Conservation (phyloP, 2,888 invertebrate genomes). For the Drosophila lacicola region DNA sequence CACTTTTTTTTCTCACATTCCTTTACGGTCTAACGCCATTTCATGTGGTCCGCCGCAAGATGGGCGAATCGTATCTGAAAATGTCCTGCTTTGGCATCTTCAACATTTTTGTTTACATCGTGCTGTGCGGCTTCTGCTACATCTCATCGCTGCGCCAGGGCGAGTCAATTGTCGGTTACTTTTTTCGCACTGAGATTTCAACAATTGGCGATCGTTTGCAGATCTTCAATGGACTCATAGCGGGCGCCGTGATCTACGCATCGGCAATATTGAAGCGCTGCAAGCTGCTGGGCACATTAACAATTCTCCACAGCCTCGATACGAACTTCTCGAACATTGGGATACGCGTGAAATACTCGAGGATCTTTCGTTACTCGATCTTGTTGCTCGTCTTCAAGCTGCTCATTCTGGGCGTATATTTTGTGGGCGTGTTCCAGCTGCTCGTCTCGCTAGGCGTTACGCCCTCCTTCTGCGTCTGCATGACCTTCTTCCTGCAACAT, state of each 20-base stretch:
- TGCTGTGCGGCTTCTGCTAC: slow-evolving; percentile 68
- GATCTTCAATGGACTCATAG: slow-evolving; percentile 81
- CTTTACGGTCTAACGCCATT: slow-evolving; percentile 83
- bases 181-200: slow-evolving; percentile 83
- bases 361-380: slow-evolving; percentile 81
- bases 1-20: slow-evolving; percentile 80
- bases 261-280: slow-evolving; percentile 77
- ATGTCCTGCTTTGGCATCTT: slow-evolving; percentile 68
- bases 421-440: slow-evolving; percentile 81
- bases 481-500: slow-evolving; percentile 83
- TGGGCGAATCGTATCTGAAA: slow-evolving; percentile 75
- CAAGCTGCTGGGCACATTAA: slow-evolving; percentile 74
- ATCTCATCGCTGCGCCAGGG: slow-evolving; percentile 75
- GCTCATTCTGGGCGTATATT: slow-evolving; percentile 77
- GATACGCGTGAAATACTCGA: slow-evolving; percentile 81
- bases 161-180: slow-evolving; percentile 83
- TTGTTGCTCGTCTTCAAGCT: slow-evolving; percentile 75
- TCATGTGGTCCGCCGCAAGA: slow-evolving; percentile 74
- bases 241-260: slow-evolving; percentile 79
- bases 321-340: slow-evolving; percentile 80
- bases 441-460: slow-evolving; percentile 76
- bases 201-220: slow-evolving; percentile 82
- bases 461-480: slow-evolving; percentile 81
- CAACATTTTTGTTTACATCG: slow-evolving; percentile 71
- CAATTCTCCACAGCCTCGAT: slow-evolving; percentile 79